Conservation (phyloP, 1,140 invertebrate species). For the Phocides pigmalion region DNA sequence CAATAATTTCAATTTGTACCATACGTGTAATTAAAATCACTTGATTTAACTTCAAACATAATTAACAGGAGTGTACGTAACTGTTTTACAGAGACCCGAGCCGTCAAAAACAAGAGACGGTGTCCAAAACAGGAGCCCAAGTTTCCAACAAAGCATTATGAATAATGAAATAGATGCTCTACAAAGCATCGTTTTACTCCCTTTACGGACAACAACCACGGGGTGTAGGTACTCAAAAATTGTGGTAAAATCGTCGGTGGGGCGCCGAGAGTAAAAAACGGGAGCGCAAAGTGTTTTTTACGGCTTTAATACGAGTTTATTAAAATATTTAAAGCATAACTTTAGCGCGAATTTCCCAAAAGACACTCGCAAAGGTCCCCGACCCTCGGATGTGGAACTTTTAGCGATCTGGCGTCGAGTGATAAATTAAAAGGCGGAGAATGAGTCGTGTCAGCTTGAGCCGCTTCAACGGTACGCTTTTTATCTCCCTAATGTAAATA, state of each 20-base stretch:
- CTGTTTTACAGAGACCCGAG: constrained; percentile 43
- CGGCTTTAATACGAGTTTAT: constrained; percentile 81
- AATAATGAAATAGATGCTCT: constrained; percentile 72
- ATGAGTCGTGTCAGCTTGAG: constrained; percentile 53
- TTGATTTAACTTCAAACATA: background rate
- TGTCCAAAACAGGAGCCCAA: constrained; percentile 61
- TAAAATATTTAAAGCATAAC: constrained; percentile 82
- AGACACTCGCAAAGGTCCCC: constrained; percentile 69
- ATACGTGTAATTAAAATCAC: background rate
- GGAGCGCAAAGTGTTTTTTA: constrained; percentile 78
- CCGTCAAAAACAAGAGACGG: constrained; percentile 66
- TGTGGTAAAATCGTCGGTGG: constrained; percentile 57
- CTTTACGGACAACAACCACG: constrained; percentile 42
- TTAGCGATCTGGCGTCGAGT: constrained; percentile 60
- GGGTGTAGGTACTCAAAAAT: constrained; percentile 58
- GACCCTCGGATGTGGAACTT: constrained; percentile 63
- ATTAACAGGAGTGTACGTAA: too few species aligned
- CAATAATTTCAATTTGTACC: too few species aligned
- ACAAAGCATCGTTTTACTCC: constrained; percentile 51
- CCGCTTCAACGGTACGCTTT: constrained; percentile 54
- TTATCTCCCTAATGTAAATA: constrained; percentile 27
- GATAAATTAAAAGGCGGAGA: constrained; percentile 75
- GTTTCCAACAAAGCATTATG: constrained; percentile 75
- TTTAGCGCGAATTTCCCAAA: constrained; percentile 78
- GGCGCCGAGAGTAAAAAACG: constrained; percentile 71